These are phyloP conservation scores for Acanthosoma haemorrhoidale DNA, from an alignment of 2,888 invertebrate species.

Conservation along the genomic window DNA sequence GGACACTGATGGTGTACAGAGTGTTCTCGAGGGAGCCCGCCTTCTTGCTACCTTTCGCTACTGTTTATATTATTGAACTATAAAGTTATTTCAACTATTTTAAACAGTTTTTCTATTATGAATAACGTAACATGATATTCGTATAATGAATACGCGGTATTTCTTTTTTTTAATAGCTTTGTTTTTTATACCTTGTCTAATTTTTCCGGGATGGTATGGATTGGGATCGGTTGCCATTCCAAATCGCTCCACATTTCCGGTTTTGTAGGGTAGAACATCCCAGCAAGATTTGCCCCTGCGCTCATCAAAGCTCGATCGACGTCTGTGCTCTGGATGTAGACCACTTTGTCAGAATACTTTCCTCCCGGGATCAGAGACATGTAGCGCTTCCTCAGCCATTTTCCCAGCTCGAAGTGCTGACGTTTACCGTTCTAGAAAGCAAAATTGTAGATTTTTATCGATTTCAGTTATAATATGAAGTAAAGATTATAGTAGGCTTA, in stretches of 20 bases:
- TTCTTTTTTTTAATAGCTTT: not conserved
- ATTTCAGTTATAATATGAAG: not conserved
- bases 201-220: conserved; percentile 60
- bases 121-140: no score
- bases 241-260: conserved; percentile 53
- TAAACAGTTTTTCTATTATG: no score
- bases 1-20: no score
- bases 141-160: no score
- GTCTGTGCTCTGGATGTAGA: conserved; percentile 65
- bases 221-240: conserved; percentile 73
- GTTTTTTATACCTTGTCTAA: conserved; percentile 53
- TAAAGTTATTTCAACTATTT: no score
- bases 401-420: conserved; percentile 60
- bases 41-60: no score
- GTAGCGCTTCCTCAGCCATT: conserved; percentile 60
- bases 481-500: not conserved
- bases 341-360: conserved; percentile 40
- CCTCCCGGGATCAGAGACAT: conserved; percentile 42
- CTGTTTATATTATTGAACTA: no score
- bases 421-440: conserved; percentile 56
- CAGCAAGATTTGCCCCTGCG: conserved; percentile 62
- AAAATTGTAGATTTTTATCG: not conserved
- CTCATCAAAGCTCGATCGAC: conserved; percentile 71
- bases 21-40: no score
- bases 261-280: conserved; percentile 61